Percentiles rank a stretch among this genome's conserved stretches.
phyloP scores from a whole-genome alignment of 1,140 invertebrate genomes.

The Bacillus rossius region DNA sequence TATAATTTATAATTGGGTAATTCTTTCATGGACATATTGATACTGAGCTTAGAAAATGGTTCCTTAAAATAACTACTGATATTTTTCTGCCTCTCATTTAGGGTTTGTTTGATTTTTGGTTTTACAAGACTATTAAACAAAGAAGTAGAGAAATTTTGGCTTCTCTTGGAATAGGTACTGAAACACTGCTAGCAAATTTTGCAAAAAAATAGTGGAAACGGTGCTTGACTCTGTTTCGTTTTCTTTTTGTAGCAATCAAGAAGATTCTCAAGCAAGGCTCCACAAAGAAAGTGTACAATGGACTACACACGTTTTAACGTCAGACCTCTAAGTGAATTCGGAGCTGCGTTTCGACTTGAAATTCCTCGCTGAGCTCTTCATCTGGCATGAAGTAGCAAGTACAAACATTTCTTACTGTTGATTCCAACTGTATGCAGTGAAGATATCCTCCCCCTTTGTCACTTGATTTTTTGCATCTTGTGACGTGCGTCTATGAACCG shows the following conservation, averaged over 20 bases:
- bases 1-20: too few species aligned
- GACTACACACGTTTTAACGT: slow-evolving; percentile 48
- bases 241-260: slow-evolving; percentile 56
- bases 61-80: too few species aligned
- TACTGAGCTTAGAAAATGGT: too few species aligned
- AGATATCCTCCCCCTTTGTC: too few species aligned
- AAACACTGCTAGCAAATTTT: neutral
- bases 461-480: too few species aligned
- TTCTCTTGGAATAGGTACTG: neutral
- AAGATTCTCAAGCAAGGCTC: slow-evolving; percentile 61
- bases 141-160: neutral
- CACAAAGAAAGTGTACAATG: slow-evolving; percentile 69
- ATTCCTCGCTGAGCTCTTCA: too few species aligned
- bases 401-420: neutral
- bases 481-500: too few species aligned
- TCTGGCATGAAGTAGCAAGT: too few species aligned
- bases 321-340: too few species aligned
- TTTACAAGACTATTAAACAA: neutral
- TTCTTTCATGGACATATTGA: too few species aligned
- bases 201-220: neutral
- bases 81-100: neutral
- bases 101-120: neutral
- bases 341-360: too few species aligned
- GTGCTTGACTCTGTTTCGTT: slow-evolving; percentile 21
- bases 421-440: neutral